phyloP scores from a whole-genome alignment of 2,888 invertebrate species.

The Tetheella fluctuosa region DNA sequence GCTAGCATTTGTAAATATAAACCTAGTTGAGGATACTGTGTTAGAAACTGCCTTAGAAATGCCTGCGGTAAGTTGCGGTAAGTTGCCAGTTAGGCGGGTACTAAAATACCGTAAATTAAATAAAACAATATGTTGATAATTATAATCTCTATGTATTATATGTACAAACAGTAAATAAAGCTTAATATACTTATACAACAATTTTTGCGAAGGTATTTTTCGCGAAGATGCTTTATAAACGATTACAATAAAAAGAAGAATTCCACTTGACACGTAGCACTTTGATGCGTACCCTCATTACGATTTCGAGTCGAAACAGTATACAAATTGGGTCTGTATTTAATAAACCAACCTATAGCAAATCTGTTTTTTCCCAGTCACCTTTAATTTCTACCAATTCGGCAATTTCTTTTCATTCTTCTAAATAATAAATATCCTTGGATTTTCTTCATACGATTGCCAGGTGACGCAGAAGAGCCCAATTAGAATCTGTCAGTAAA shows the following conservation, averaged over 20 bases:
- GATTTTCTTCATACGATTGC: no score
- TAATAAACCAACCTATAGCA: not conserved
- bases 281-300: not conserved
- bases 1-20: not conserved
- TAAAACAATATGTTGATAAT: no score
- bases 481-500: no score
- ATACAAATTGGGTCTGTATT: not conserved
- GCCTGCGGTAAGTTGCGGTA: no score
- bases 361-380: not conserved
- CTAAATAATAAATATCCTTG: no score
- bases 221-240: not conserved
- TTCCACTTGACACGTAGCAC: not conserved
- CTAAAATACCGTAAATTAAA: no score
- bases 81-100: no score
- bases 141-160: no score
- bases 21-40: not conserved
- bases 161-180: no score
- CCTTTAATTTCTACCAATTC: not conserved
- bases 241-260: not conserved
- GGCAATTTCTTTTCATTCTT: not conserved
- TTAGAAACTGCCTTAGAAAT: not conserved
- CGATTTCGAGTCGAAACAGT: not conserved
- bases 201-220: no score
- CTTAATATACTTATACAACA: no score
- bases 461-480: no score